Evolutionary conservation across 2,888 invertebrate species (phyloP), one percentile per base, ranked within the genome.

Genomic region (Parnassius glacialis): DNA sequence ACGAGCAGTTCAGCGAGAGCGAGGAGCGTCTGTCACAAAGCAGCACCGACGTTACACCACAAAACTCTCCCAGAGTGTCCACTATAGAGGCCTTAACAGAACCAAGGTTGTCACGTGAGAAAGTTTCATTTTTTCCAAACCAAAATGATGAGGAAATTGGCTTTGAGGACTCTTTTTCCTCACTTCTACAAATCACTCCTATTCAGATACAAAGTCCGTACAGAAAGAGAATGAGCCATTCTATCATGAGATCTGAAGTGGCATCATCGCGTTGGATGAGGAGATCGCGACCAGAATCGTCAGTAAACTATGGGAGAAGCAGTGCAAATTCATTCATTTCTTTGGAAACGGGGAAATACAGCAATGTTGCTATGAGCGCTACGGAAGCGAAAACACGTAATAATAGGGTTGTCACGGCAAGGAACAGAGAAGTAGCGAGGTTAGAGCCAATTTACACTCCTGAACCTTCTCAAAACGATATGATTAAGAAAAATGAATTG

Each of bases 221-320:
- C 41, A 84, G 80, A 64, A 87, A 86, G 69, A 81, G 80, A 59
- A 84, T 82, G 47, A 86, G 81, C 64, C 84, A 83, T 2, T 85
- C 86, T 1, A 84, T 92, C 59, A 66, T 92, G 12, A 83, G 85
- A 72, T 92, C 92, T 2, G 92, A 92, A 60, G 70, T 91, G 13
- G 88, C 88, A 2, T 92, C 92, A 0, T 92, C 91, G 0, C 75
- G 81, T n/a, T 92, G 92, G 92, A 88, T 90, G 87, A 80, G 83
- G 59, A 81, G 77, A 53, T 78, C 80, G 0, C 78, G 90, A 64
- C 90, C 91, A 0, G 91, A 92, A 59, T 90, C 90, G 0, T 85
- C 90, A 1, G 67, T 83, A 3, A 84, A 86, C 72, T 84, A 79
- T 77, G 90, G 85, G 71, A 84, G 91, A 69, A 87, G 85, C 74